A percentile compares a stretch with the other conserved stretches of the same genome.
These are phyloP conservation scores for Eupristina koningsbergeri DNA, from an alignment of 1,140 invertebrate species.

Conservation along the genomic window DNA sequence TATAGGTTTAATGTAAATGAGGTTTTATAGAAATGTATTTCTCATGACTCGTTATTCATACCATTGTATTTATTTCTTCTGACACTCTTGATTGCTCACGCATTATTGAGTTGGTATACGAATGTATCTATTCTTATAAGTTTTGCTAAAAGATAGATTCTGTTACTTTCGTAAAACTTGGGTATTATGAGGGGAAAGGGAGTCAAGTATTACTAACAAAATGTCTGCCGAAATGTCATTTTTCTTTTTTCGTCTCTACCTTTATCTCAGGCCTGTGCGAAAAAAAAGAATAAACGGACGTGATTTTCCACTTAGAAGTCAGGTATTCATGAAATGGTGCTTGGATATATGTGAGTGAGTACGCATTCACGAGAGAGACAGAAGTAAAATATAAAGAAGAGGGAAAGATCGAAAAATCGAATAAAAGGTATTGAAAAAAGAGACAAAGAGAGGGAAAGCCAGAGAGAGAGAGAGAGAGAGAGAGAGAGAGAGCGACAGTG, in stretches of 20 bases:
- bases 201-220: constrained; percentile 27
- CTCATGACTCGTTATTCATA: background rate
- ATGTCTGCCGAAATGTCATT: constrained; percentile 20
- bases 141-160: constrained; percentile 48
- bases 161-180: constrained; percentile 51
- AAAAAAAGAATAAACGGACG: constrained; percentile 48
- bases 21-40: background rate
- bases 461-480: constrained; percentile 8
- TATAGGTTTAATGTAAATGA: constrained; percentile 6
- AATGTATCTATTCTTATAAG: background rate
- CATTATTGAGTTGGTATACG: background rate
- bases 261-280: background rate
- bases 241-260: constrained; percentile 32
- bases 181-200: background rate
- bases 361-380: background rate
- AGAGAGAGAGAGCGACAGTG: too few relatives aligned
- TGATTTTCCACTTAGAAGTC: constrained; percentile 57
- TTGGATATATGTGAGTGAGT: background rate
- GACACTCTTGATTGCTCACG: background rate
- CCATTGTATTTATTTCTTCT: background rate
- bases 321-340: constrained; percentile 14
- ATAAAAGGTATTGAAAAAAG: constrained; percentile 34
- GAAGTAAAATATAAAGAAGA: constrained; percentile 5
- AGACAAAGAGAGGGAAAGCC: constrained; percentile 10
- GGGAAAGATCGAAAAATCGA: constrained; percentile 55